Evolutionary conservation across 2,113 vertebrate genomes (phyloP), one percentile per base, ranked within the genome.

Genomic region (Scatophagus argus): DNA sequence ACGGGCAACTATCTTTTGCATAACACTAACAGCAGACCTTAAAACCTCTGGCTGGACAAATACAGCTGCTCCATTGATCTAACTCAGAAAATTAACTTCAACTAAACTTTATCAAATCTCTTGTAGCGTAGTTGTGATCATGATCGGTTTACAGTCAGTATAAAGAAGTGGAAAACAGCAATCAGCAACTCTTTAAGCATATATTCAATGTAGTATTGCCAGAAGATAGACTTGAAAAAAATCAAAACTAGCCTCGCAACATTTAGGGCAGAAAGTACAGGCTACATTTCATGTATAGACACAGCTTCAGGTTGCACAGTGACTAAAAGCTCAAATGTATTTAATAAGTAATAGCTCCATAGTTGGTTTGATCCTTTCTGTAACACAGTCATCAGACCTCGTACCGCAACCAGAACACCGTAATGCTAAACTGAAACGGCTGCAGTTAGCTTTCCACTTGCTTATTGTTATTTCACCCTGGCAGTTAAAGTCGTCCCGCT

Each of bases 241-340:
- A 11, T 36, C 7, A 14, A 46, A 56, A 60, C 29, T 21, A 29
- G 31, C 32, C 34, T 39, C 27, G 41, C 3, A 32, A 63, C 43
- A 74, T 55, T 29, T 27, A 29, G n/a, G 11, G 39, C 66, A 60
- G 38, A 32, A 58, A 56, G 25, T 44, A 66, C 44, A 60, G 25
- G 34, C 34, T 51, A 14, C 64, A 68, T 77, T 27, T 9, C 7
- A 21, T 49, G 34, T 77, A 21, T 38, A 8, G 34, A 65, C 21
- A 38, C 32, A 74, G 25, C 31, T 74, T 69, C 58, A 69, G 47
- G 56, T 0, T 77, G 11, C 65, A 64, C 60, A 44, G 59, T 51
- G 34, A 31, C 79, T 58, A 2, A 34, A 52, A 66, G 41, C 52
- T 47, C 17, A n/a, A 66, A 38, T 55, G 7, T 21, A 47, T n/a